Evolutionary conservation across 2,797 vertebrate species (phyloP), one percentile per base, ranked within the genome.

Genomic region (Fundulus diaphanus): DNA sequence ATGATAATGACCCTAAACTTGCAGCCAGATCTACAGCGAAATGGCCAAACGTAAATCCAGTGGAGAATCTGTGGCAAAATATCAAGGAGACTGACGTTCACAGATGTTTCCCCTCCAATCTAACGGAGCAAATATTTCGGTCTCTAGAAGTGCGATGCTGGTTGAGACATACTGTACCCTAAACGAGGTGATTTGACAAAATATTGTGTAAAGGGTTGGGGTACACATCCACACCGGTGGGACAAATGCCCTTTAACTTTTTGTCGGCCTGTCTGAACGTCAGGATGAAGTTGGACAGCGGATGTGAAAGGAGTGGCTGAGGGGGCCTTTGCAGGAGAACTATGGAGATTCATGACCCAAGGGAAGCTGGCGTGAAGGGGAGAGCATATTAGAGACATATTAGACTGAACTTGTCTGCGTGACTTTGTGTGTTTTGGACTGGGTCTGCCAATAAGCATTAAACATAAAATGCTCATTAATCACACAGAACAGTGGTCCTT

Each of bases 381-480:
- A 87, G 80, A 79, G 71, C 74, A 84, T 86, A 66, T 66, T 66
- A 77, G 81, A 92, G 80, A 78, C 67, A 61, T 63, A 89, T 89
- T 78, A 86, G 79, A 84, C 16, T 22, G 66, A 82, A 63, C 27
- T 35, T 74, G 61, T 68, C 42, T 72, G 51, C n/a, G 46, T 57
- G 76, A 22, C 29, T 72, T 61, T 73, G 72, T 80, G 48, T 75
- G 57, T 75, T 73, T 86, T 44, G 52, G 57, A 76, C 27, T 65
- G n/a, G 74, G 46, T 73, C 76, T 76, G 74, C 83, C 73, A 85
- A 89, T 88, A 83, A 86, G 82, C 81, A 89, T 88, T 86, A 89
- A 91, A 88, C 76, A 87, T 83, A 87, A 89, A 85, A 88, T 63
- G 68, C 82, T 82, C 87, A 90, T 90, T 88, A 90, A 87, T 82